Evolutionary conservation across 2,888 invertebrate genomes (phyloP), one percentile per base, ranked within the genome.

Genomic region (Tetragnatha montana): DNA sequence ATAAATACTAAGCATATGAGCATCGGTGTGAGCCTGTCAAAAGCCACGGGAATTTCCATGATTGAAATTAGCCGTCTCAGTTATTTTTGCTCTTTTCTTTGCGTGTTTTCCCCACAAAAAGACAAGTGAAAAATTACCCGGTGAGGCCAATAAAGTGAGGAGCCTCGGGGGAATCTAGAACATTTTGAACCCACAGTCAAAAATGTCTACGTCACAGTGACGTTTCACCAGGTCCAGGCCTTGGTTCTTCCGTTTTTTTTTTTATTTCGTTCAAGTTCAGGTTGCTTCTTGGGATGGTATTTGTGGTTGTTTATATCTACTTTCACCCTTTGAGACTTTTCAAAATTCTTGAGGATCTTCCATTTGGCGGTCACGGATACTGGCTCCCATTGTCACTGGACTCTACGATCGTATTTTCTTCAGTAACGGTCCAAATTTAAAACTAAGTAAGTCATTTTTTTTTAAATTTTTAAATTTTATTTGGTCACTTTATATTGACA

Each of bases 181-280:
- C 12, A 60, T 60, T 60, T 17, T 10, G 35, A 35, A 12, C 10
- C 60, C 17, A 10, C 19, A 19, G 19, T 19, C 73, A 73, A 73
- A 73, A 73, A 76, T n/a, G 14, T 50, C 50, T 50, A 19, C 76
- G 76, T 76, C n/a, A n/a, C 17, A 4, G 22, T n/a, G 17, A 76
- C 76, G 76, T 76, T 19, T 19, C 2, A 47, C 12, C n/a, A 50
- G 50, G 50, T 4, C 50, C 50, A 76, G 49, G 17, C 76, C 50
- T 35, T 76, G 17, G n/a, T 10, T 50, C 50, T 50, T 76, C 76
- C 50, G 76, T n/a, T 50, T 50, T 60, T 60, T n/a, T 35, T 35
- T 35, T 14, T 60, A 19, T 49, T n/a, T 50, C 49, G 4, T 17
- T 4, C 47, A 76, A 76, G 76, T 22, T 76, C 49, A 50, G 50